A percentile compares a stretch with the other conserved stretches of the same genome.
Evolutionary conservation across 1,140 invertebrate species (phyloP).

Genomic region (Cepaea nemoralis): DNA sequence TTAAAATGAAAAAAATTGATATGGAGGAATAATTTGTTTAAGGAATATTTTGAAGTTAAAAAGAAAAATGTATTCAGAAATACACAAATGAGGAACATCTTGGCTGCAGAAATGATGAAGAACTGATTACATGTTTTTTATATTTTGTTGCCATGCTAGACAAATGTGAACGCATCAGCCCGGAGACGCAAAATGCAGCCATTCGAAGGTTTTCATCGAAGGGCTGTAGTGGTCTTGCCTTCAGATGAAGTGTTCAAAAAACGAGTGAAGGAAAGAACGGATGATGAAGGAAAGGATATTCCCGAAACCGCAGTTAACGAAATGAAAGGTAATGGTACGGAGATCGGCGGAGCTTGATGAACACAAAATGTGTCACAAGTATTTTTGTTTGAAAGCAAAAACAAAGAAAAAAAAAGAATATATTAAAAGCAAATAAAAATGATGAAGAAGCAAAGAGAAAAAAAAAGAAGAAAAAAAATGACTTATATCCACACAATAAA

Average conservation of each 20-base stretch:
- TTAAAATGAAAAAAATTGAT: background rate
- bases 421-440: background rate
- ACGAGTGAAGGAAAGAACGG: slow-evolving; percentile 82
- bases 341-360: slow-evolving; percentile 33
- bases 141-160: slow-evolving; percentile 76
- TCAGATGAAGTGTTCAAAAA: slow-evolving; percentile 88
- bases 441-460: background rate
- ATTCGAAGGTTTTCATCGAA: slow-evolving; percentile 91
- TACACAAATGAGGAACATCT: background rate
- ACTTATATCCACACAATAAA: slow-evolving; percentile 24
- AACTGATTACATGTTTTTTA: slow-evolving; percentile 41
- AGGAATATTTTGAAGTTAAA: background rate
- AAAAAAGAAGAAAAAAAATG: slow-evolving; percentile 24
- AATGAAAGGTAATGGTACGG: slow-evolving; percentile 86
- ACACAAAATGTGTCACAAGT: slow-evolving; percentile 33
- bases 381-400: slow-evolving; percentile 19
- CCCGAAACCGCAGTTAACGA: slow-evolving; percentile 89
- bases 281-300: slow-evolving; percentile 90
- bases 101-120: slow-evolving; percentile 15
- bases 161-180: slow-evolving; percentile 93
- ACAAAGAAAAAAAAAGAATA: background rate
- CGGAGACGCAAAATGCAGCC: slow-evolving; percentile 95
- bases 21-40: background rate
- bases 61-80: background rate
- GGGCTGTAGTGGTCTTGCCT: slow-evolving; percentile 89